These are phyloP conservation scores for Drosophila equinoxialis DNA, from an alignment of 1,140 invertebrate genomes.

Conservation along the genomic window DNA sequence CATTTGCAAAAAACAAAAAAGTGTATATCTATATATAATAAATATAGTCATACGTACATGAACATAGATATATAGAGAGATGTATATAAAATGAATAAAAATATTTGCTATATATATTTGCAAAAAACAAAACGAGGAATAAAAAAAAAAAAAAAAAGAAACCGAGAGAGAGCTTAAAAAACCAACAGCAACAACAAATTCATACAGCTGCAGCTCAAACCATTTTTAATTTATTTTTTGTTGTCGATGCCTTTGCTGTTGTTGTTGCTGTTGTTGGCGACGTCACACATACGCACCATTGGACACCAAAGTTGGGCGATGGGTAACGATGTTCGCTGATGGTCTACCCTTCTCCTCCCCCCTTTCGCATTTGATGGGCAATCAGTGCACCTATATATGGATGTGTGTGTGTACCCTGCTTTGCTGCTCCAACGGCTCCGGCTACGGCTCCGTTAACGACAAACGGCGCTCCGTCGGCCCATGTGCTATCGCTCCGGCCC, in stretches of 20 bases:
- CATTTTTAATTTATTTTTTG: conserved; percentile 64
- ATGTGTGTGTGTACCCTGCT: conserved; percentile 47
- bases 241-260: conserved; percentile 11
- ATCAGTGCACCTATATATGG: conserved; percentile 74
- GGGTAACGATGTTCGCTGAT: background rate
- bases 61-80: conserved; percentile 22
- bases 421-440: conserved; percentile 3
- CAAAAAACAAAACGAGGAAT: background rate
- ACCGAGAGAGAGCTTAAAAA: conserved; percentile 46
- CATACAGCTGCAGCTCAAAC: conserved; percentile 45
- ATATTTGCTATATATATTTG: conserved; percentile 55
- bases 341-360: background rate
- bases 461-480: background rate
- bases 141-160: background rate
- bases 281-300: conserved; percentile 64
- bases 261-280: conserved; percentile 48
- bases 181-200: conserved; percentile 25
- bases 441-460: background rate
- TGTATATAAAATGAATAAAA: conserved; percentile 41
- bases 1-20: conserved; percentile 31
- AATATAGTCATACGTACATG: conserved; percentile 12
- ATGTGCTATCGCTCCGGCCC: conserved; percentile 66
- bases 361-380: conserved; percentile 40
- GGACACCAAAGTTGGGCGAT: conserved; percentile 2
- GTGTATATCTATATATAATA: conserved; percentile 10